Conservation (phyloP, 1,140 invertebrate species). For the Hyles euphorbiae region DNA sequence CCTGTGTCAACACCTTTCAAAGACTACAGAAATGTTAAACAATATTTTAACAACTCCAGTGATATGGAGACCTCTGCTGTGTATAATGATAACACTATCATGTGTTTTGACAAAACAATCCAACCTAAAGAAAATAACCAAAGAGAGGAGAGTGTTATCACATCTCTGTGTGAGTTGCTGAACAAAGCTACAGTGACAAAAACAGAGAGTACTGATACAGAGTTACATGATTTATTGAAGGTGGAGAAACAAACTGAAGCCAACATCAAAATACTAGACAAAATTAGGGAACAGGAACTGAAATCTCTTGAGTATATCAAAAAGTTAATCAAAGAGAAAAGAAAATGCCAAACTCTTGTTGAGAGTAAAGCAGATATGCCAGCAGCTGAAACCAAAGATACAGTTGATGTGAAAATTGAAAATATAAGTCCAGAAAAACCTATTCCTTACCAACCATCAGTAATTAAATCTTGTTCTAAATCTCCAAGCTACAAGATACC, state of each 20-base stretch:
- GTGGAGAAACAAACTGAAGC: conserved; percentile 39
- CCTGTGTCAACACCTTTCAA: conserved; percentile 57
- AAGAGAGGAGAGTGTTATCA: conserved; percentile 55
- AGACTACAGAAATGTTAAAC: conserved; percentile 50
- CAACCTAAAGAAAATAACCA: conserved; percentile 27
- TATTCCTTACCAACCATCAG: conserved; percentile 27
- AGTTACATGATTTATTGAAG: conserved; percentile 40
- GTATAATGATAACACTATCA: conserved; percentile 49
- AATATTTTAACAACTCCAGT: conserved; percentile 50
- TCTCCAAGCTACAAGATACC: conserved; percentile 59
- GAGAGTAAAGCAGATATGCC: background rate
- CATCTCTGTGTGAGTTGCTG: conserved; percentile 51
- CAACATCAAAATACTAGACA: conserved; percentile 41
- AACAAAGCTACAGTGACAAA: conserved; percentile 47
- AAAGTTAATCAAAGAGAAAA: conserved; percentile 45
- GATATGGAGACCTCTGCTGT: conserved; percentile 35
- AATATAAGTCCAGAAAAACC: conserved; percentile 23
- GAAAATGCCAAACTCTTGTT: conserved; percentile 19
- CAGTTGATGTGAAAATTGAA: conserved; percentile 15
- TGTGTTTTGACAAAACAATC: conserved; percentile 49
- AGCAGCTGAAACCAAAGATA: conserved; percentile 22
- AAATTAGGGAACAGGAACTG: conserved; percentile 44
- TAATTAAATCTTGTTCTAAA: conserved; percentile 36
- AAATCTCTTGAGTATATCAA: conserved; percentile 37
- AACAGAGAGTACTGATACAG: conserved; percentile 27